A percentile compares a stretch with the other conserved stretches of the same genome.
Conservation (phyloP, 1,140 invertebrate genomes). For the Orchesella cincta region DNA sequence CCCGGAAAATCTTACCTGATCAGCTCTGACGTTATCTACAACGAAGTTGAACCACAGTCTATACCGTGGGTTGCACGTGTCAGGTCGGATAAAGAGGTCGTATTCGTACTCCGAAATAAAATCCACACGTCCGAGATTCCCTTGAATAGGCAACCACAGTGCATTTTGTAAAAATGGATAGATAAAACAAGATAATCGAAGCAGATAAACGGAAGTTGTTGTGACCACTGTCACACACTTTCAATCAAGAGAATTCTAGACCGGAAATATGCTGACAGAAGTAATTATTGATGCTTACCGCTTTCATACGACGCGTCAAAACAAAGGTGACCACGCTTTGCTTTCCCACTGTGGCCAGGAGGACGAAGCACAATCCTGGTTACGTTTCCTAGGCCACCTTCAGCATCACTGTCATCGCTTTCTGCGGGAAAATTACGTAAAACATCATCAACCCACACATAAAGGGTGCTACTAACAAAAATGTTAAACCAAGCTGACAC, state of each 20-base stretch:
- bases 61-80: constrained; percentile 90
- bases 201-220: no score
- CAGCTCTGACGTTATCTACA: constrained; percentile 90
- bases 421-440: constrained; percentile 63
- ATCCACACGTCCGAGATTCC: constrained; percentile 93
- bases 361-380: constrained; percentile 88
- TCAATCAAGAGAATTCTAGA: no score
- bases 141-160: constrained; percentile 58
- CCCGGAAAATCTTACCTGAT: constrained; percentile 71
- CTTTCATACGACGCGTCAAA: constrained; percentile 98
- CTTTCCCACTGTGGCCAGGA: constrained; percentile 90
- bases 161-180: no score
- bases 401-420: constrained; percentile 92
- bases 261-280: neutral
- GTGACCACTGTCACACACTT: no score
- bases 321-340: constrained; percentile 89
- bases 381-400: constrained; percentile 91
- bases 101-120: constrained; percentile 92
- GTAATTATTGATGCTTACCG: constrained; percentile 56
- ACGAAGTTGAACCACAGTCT: constrained; percentile 98
- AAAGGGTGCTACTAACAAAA: no score
- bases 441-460: neutral
- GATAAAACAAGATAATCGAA: no score
- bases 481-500: neutral
- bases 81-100: constrained; percentile 92